Base-by-base conservation (phyloP, 1,140 invertebrate species). In the Halyomorpha halys region DNA sequence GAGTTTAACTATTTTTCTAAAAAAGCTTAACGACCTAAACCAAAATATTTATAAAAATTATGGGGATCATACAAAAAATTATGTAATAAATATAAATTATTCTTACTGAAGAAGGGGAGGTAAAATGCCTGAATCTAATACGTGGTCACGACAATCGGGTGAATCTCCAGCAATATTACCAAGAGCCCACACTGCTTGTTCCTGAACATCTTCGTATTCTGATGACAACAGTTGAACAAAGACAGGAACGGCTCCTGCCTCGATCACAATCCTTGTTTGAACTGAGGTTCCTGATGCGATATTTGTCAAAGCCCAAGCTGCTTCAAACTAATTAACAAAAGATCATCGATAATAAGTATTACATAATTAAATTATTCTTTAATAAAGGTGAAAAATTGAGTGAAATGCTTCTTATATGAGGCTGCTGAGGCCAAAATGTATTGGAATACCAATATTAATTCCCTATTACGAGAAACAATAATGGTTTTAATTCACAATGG, bases 141-240 rank as follows among this genome's bases (percentile, higher is more conserved):
- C 91, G 74, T 89, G 86, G 78, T 98, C 92, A 67, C 95, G 81
- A 75, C 90, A 97, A 68, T 89, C 83, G 27, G 94, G 86, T 63
- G 91, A 95, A 75, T 98, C 95, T 25, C 95, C 95, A 65, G 94
- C 94, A 72, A 98, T 95, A 76, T 98, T 98, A 65, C 93, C 93
- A 54, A 97, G 78, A 44, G 94, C 94, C 94, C 94, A 98, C 45
- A 97, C 91, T 53, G 93, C 91, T 79, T 97, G 88, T 77, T 98
- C 95, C 73, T 94, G 87, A 8, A 98, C 94, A 79, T 98, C 94
- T 75, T 94, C 90, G 71, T 87, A 86, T n/a, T 85, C 79, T 65
- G 88, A 87, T 39, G 76, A 78, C 23, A 97, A 77, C 30, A 98
- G 79, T 30, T 81, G 78, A 69, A 98, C 91, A 72, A 98, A 95